Base-by-base conservation (phyloP, 2,888 invertebrate genomes). In the Phrixothrix hirtus region DNA sequence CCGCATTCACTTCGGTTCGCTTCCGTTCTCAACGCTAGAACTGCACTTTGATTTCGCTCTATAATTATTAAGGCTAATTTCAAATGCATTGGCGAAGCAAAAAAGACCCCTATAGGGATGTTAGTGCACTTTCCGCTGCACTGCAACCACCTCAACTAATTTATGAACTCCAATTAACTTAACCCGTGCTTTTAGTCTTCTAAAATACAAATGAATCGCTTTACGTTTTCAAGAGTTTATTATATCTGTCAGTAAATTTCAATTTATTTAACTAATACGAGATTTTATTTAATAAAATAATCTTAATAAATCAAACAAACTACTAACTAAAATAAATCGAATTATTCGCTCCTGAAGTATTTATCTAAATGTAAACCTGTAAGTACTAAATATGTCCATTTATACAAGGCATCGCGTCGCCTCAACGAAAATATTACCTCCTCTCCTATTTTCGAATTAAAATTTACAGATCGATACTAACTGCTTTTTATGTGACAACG, bases 31-130 rank as follows among this genome's bases (percentile, higher is more conserved):
- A 25, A 38, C 13, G 30, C 16, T 34, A 9, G 38, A 47, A 37
- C 15, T 53, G 47, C 53, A 38, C 53, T 42, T 51, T 47, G 53
- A 53, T 53, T 53, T 25, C 15, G 12, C 34, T 38, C 41, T 13
- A 42, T 47, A 25, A 53, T 48, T 53, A 47, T 53, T 48, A 38
- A 37, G 37, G 47, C 29, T 46, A 52, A 46, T 48, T 47, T 47
- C 38, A 15, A 38, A 44, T 34, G 44, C 38, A 37, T 36, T 36
- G 37, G 11, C 17, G 13, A 31, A 35, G 29, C 41, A 41, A 41
- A 48, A 41, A 48, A 41, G 27, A 16, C 6, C 30, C 30, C 12
- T 12, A 45, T 10, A 17, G 37, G 27, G 27, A 31, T 30, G 37
- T 31, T 29, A 21, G 37, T 38, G 46, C 27, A 42, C 21, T 41